Base-by-base conservation (phyloP, 2,888 invertebrate genomes). In the Xestia xanthographa region DNA sequence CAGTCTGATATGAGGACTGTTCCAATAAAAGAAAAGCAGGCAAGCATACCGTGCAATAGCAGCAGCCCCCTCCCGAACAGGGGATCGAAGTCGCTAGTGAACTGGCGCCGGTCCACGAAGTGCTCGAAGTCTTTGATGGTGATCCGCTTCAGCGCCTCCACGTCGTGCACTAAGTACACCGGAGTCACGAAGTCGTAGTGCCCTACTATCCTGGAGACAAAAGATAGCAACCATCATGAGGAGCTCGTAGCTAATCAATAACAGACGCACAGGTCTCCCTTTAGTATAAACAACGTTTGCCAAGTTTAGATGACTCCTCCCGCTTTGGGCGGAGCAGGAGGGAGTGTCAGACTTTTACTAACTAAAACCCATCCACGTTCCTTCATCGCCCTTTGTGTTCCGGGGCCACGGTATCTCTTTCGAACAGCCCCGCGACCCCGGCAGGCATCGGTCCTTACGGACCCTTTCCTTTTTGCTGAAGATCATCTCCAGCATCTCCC, bases 61-160 rank as follows among this genome's bases (percentile, higher is more conserved):
- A 97, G 91, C 8, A 97, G 83, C 20, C 93, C 95, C 75, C 95
- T 96, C 0, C 94, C 95, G 85, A 97, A 97, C 0, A 97, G 76
- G 0, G 95, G 94, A 56, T 97, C 97, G 6, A 12, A 93, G 80
- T n/a, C 20, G 38, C 58, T 60, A 41, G 68, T 75, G 62, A 94
- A 62, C 11, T 83, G 77, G 5, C 93, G 92, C 85, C 96, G 95
- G 88, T 97, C 96, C 0, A 94, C 80, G 80, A 97, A 97, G 80
- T 96, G 90, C 74, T 97, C 97, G 66, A 97, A 97, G 84, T 97
- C 96, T 75, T 97, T 97, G 1, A 97, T 91, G 0, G 95, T 90
- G 20, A 97, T 92, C 62, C 91, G 92, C 83, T 97, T 97, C 0
- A 97, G 70, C 5, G 97, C 66, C n/a, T 97, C 97, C 0, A 95